Evolutionary conservation across 2,113 vertebrate genomes (phyloP).

Genomic region (Camelus bactrianus): DNA sequence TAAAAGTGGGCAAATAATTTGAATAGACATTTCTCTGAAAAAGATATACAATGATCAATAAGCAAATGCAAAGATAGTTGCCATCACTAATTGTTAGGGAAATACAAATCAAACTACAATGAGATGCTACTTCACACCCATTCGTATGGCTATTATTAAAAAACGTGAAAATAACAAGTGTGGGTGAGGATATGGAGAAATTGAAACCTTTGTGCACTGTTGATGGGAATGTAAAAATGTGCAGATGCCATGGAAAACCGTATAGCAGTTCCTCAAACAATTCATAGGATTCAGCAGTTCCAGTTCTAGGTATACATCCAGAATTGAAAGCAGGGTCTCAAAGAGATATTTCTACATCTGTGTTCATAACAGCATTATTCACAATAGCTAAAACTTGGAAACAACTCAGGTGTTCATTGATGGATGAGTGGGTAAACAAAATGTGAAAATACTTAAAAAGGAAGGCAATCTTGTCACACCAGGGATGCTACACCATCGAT

Average conservation of each 20-base stretch:
- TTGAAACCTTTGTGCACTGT: background rate
- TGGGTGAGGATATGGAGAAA: background rate
- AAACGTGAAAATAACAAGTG: background rate
- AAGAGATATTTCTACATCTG: background rate
- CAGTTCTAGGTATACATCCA: background rate
- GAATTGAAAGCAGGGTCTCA: background rate
- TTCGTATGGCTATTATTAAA: background rate
- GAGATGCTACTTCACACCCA: background rate
- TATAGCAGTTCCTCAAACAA: background rate
- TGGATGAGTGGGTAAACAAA: background rate
- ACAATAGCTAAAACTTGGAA: background rate
- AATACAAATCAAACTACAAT: background rate
- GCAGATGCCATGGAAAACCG: background rate
- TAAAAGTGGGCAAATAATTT: background rate
- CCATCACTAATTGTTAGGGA: background rate
- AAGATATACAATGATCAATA: background rate
- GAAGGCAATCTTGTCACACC: background rate
- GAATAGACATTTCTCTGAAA: background rate
- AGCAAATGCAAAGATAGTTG: background rate
- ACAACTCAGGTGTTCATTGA: background rate
- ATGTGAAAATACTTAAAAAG: background rate
- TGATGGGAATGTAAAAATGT: background rate
- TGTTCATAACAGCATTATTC: background rate
- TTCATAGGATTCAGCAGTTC: background rate
- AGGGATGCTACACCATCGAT: background rate